Evolutionary conservation across 2,888 invertebrate genomes (phyloP), one percentile per base, ranked within the genome.

Genomic region (Lamellibrachia columna): DNA sequence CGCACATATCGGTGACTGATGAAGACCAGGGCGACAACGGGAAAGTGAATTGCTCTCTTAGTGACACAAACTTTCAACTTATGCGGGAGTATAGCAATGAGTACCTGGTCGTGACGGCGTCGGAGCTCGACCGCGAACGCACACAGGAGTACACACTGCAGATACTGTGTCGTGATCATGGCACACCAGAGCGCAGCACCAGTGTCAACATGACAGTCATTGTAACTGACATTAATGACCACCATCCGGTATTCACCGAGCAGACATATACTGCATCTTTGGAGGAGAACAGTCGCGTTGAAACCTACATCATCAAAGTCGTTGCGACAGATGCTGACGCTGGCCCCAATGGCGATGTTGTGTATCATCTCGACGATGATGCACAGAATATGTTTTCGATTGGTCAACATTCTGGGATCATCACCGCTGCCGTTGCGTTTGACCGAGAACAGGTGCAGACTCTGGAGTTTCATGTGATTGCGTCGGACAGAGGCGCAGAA

Each of bases 151-250:
- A 98, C 96, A 97, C 98, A 55, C 97, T 99, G 91, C 97, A 98
- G 91, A 97, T 99, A 60, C 97, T 99, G 58, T 99, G 99, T 2
- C 98, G 98, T 15, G 99, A 99, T 97, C 98, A 98, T 98, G 99
- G 98, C 7, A 94, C 94, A 92, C 99, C 99, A 0, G 98, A 98
- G 96, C 97, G 99, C 15, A 97, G 99, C 28, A 98, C 99, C 96
- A 98, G 98, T 0, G 98, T 99, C 97, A 98, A 98, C 97, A 98
- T 98, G 91, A 97, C 97, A 28, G 98, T 99, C 92, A 97, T 97
- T 93, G 97, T 99, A 55, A 97, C 97, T 93, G 98, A 99, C 96
- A 97, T 98, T 22, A 99, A 99, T 96, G 99, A 99, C 96, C 99
- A 99, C 96, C 97, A 98, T 90, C 99, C 99, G 3, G 98, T 98